Conservation (phyloP, 2,797 vertebrate genomes). For the Poeciliopsis turneri region DNA sequence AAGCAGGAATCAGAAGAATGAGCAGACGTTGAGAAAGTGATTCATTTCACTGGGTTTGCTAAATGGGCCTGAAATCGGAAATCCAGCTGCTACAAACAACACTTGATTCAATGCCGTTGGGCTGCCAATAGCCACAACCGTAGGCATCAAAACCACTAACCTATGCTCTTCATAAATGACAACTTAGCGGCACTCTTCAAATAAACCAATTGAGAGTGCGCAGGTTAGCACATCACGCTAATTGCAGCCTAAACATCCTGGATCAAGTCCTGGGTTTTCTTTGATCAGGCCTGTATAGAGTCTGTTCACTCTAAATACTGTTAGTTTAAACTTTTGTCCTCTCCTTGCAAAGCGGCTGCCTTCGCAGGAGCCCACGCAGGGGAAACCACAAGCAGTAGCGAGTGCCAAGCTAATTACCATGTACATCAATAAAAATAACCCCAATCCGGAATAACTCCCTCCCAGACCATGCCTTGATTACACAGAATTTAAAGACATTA, state of each 20-base stretch:
- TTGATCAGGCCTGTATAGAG: slow-evolving; percentile 67
- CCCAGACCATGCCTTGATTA: slow-evolving; percentile 78
- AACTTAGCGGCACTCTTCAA: slow-evolving; percentile 66
- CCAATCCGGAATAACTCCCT: slow-evolving; percentile 76
- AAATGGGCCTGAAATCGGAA: slow-evolving; percentile 23
- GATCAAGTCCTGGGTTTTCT: slow-evolving; percentile 59
- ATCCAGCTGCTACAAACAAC: slow-evolving; percentile 35
- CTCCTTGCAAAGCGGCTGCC: slow-evolving; percentile 48
- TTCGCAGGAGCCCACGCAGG: slow-evolving; percentile 67
- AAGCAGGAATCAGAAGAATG: slow-evolving; percentile 35
- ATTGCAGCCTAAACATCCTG: slow-evolving; percentile 77
- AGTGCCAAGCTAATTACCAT: slow-evolving; percentile 83
- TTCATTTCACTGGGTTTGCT: slow-evolving; percentile 22
- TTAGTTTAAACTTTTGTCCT: slow-evolving; percentile 83
- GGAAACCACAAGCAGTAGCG: slow-evolving; percentile 79
- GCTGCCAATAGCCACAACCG: slow-evolving; percentile 37
- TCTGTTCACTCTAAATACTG: slow-evolving; percentile 60
- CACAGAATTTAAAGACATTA: slow-evolving; percentile 78
- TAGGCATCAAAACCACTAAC: slow-evolving; percentile 50
- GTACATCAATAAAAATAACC: slow-evolving; percentile 86
- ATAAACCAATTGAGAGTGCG: slow-evolving; percentile 66
- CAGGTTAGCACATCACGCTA: slow-evolving; percentile 66
- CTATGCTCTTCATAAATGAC: slow-evolving; percentile 60
- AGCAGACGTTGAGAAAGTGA: slow-evolving; percentile 38
- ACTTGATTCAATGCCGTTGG: slow-evolving; percentile 51